Evolutionary conservation across 2,888 invertebrate genomes (phyloP).

Genomic region (Branchellion lobata): DNA sequence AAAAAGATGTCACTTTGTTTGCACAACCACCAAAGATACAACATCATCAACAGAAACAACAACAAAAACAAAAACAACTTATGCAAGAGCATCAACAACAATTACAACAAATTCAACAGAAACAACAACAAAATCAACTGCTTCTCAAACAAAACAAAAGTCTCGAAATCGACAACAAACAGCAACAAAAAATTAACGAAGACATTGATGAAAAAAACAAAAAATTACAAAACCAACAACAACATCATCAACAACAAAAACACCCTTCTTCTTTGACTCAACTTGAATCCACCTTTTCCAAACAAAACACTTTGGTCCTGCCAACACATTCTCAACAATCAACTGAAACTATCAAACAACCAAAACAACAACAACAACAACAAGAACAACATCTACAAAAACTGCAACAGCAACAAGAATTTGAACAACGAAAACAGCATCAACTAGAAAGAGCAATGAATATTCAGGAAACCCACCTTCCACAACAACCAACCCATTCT

Average conservation of each 20-base stretch:
- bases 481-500: background rate
- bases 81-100: constrained; percentile 7
- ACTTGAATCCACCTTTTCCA: background rate
- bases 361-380: constrained; percentile 11
- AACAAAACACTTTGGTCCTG: background rate
- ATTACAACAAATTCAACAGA: background rate
- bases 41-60: constrained; percentile 7
- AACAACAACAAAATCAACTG: constrained; percentile 22
- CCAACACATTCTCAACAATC: background rate
- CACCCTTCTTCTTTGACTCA: background rate
- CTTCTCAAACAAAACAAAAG: background rate
- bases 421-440: constrained; percentile 10
- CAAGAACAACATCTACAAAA: constrained; percentile 5
- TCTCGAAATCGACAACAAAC: background rate
- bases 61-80: background rate
- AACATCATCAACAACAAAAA: background rate
- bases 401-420: constrained; percentile 2
- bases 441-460: background rate
- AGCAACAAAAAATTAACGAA: background rate
- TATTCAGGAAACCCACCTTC: background rate
- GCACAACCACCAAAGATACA: background rate
- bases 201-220: too few relatives aligned
- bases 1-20: background rate
- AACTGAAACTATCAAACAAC: background rate
- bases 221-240: background rate